Evolutionary conservation across 2,113 vertebrate genomes (phyloP).

Genomic region (Xerus inauris): DNA sequence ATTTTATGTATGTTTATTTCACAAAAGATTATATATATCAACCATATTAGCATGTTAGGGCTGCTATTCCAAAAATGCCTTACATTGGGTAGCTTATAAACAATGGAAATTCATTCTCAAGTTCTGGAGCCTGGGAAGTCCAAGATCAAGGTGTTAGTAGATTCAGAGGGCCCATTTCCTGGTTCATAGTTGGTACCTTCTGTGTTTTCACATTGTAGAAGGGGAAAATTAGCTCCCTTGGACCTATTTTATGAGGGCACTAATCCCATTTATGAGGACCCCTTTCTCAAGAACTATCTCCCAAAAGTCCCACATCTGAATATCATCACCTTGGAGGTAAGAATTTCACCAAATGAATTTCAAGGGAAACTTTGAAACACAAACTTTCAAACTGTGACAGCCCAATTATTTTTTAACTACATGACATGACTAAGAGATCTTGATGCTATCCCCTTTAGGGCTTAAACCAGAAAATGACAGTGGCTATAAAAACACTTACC

Average conservation of each 20-base stretch:
- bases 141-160: background rate
- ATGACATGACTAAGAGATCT: background rate
- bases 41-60: background rate
- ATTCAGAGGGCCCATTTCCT: background rate
- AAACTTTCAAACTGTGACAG: background rate
- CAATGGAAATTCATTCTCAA: background rate
- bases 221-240: background rate
- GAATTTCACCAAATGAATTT: background rate
- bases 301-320: background rate
- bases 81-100: background rate
- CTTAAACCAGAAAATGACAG: background rate
- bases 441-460: background rate
- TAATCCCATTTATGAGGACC: background rate
- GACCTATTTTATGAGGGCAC: background rate
- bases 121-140: background rate
- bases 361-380: background rate
- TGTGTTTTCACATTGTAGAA: background rate
- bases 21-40: background rate
- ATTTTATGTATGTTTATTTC: slow-evolving; percentile 9
- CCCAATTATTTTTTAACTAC: background rate
- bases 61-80: background rate
- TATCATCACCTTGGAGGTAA: background rate
- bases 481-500: background rate
- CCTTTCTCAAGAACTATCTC: background rate
- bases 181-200: background rate